These are phyloP conservation scores for Hyles lineata DNA, from an alignment of 2,888 invertebrate genomes.

Conservation along the genomic window DNA sequence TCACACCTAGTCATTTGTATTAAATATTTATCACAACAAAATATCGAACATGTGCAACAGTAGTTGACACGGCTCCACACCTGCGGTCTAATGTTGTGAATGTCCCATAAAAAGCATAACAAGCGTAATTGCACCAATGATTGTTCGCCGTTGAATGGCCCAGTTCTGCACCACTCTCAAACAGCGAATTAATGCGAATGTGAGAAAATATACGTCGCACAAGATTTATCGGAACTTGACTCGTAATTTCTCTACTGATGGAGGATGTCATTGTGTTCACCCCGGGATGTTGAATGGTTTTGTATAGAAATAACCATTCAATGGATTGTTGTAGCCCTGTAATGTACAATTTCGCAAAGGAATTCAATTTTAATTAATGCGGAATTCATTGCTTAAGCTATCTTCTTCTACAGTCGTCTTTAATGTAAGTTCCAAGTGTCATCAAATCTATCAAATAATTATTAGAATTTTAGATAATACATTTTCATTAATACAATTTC, in stretches of 20 bases:
- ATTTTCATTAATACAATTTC: too few relatives aligned
- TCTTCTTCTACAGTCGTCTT: too few relatives aligned
- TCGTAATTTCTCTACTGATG: constrained; percentile 3
- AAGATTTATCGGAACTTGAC: constrained; percentile 14
- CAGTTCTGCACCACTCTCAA: constrained; percentile 22
- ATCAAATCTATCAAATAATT: too few relatives aligned
- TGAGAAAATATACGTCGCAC: constrained; percentile 23
- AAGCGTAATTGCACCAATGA: constrained; percentile 23
- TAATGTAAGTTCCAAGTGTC: too few relatives aligned
- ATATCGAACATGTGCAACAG: constrained; percentile 11
- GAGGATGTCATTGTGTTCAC: neutral
- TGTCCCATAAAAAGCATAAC: constrained; percentile 24
- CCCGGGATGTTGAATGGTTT: neutral
- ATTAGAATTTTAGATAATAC: too few relatives aligned
- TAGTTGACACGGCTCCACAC: constrained; percentile 18
- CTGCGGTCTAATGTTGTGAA: constrained; percentile 24
- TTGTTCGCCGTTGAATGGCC: constrained; percentile 27
- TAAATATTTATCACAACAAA: constrained; percentile 11
- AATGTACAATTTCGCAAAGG: too few relatives aligned
- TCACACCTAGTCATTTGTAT: neutral
- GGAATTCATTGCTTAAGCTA: too few relatives aligned
- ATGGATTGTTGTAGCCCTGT: too few relatives aligned
- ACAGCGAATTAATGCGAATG: constrained; percentile 14
- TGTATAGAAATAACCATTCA: neutral
- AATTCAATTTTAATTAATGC: too few relatives aligned